Evolutionary conservation across 2,888 invertebrate genomes (phyloP).

Genomic region (Hirudinaria manillensis): DNA sequence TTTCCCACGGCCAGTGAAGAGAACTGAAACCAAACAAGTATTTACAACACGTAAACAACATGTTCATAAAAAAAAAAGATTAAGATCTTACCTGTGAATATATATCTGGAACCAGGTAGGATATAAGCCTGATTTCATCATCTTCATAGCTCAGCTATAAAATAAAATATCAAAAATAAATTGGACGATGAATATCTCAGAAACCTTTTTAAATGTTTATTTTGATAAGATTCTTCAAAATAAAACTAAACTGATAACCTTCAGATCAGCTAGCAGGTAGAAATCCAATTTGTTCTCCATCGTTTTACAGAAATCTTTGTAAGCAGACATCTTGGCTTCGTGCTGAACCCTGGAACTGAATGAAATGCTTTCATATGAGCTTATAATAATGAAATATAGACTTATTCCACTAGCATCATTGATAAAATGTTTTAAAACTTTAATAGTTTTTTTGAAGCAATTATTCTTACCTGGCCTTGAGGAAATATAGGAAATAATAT

Average conservation of each 20-base stretch:
- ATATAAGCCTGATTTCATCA: constrained; percentile 73
- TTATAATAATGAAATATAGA: background rate
- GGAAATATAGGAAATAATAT: constrained; percentile 79
- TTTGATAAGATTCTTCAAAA: background rate
- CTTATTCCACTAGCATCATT: background rate
- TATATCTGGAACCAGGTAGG: constrained; percentile 85
- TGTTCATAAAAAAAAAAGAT: background rate
- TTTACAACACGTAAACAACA: constrained; percentile 22
- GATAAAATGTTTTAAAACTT: background rate
- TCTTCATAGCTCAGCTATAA: constrained; percentile 73
- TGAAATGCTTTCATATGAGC: constrained; percentile 5
- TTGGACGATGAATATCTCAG: background rate
- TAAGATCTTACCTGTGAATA: constrained; percentile 65
- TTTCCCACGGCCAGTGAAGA: constrained; percentile 80
- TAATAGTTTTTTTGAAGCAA: background rate
- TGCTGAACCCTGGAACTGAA: constrained; percentile 26
- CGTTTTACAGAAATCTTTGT: constrained; percentile 79
- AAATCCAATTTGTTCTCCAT: constrained; percentile 59
- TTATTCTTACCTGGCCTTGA: constrained; percentile 62
- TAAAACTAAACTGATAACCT: constrained; percentile 54
- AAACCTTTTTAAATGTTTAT: background rate
- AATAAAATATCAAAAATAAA: constrained; percentile 12
- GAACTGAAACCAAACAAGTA: constrained; percentile 60
- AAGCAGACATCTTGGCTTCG: constrained; percentile 74
- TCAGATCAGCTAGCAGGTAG: constrained; percentile 71